phyloP scores from a whole-genome alignment of 1,140 invertebrate species.

The Cydia strobilella region DNA sequence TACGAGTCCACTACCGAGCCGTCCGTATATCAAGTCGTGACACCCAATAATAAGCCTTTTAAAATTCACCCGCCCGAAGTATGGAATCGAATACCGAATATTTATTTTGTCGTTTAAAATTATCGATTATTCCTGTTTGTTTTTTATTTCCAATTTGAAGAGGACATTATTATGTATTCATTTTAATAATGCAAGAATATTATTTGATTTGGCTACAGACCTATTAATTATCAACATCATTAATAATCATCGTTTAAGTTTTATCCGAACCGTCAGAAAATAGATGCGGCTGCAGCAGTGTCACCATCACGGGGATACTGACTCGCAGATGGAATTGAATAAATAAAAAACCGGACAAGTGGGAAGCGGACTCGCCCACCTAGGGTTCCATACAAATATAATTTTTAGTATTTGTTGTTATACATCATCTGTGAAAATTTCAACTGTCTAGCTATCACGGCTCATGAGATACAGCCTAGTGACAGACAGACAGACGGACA shows the following conservation, averaged over 20 bases:
- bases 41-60: conserved; percentile 65
- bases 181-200: conserved; percentile 14
- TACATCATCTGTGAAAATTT: no score
- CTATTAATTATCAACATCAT: not conserved
- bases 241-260: conserved; percentile 5
- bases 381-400: no score
- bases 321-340: no score
- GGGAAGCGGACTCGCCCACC: no score
- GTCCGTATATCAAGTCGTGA: conserved; percentile 50
- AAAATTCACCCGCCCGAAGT: conserved; percentile 65
- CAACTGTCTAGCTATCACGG: no score
- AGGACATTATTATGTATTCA: conserved; percentile 19
- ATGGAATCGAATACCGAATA: conserved; percentile 59
- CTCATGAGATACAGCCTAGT: no score
- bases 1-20: conserved; percentile 36
- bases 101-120: conserved; percentile 63
- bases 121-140: conserved; percentile 41
- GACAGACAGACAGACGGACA: no score
- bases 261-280: not conserved
- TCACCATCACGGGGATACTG: not conserved
- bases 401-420: no score
- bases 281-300: not conserved
- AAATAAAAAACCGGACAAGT: no score
- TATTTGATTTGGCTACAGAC: not conserved
- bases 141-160: conserved; percentile 27